Percentiles rank a stretch among this genome's conserved stretches.
phyloP scores from a whole-genome alignment of 2,888 invertebrate species.

The Phytoseiulus persimilis region DNA sequence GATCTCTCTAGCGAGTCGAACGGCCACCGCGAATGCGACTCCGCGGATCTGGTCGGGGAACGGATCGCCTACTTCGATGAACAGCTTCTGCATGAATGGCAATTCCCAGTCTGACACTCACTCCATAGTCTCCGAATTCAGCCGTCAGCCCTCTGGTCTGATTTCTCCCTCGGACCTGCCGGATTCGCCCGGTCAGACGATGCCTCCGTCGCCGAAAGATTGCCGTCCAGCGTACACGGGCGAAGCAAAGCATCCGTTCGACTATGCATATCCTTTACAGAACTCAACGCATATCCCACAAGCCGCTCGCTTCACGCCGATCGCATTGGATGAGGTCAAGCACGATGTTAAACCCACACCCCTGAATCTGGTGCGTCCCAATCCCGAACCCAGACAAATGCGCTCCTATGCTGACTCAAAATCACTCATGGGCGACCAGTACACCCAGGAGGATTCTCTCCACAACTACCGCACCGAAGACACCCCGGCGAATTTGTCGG shows the following conservation, averaged over 20 bases:
- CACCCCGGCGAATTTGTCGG: slow-evolving; percentile 18
- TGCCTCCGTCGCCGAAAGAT: slow-evolving; percentile 29
- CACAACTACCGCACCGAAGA: slow-evolving; percentile 36
- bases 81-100: slow-evolving; percentile 29
- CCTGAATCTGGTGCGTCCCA: neutral
- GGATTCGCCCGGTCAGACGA: slow-evolving; percentile 15
- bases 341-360: neutral
- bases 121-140: slow-evolving; percentile 17
- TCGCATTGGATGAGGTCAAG: slow-evolving; percentile 21
- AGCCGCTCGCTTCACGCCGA: slow-evolving; percentile 11
- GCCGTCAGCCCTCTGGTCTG: slow-evolving; percentile 12
- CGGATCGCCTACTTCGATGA: slow-evolving; percentile 11
- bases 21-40: slow-evolving; percentile 22
- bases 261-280: slow-evolving; percentile 18
- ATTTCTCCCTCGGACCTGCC: slow-evolving; percentile 24
- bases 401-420: slow-evolving; percentile 20
- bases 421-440: slow-evolving; percentile 13
- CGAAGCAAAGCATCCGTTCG: neutral
- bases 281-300: neutral
- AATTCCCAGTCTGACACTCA: neutral
- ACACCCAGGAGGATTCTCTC: neutral
- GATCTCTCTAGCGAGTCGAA: slow-evolving; percentile 9
- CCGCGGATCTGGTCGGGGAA: slow-evolving; percentile 18
- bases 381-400: slow-evolving; percentile 29
- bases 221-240: neutral